phyloP scores from a whole-genome alignment of 2,797 vertebrate genomes.

The Pelochelys cantorii region DNA sequence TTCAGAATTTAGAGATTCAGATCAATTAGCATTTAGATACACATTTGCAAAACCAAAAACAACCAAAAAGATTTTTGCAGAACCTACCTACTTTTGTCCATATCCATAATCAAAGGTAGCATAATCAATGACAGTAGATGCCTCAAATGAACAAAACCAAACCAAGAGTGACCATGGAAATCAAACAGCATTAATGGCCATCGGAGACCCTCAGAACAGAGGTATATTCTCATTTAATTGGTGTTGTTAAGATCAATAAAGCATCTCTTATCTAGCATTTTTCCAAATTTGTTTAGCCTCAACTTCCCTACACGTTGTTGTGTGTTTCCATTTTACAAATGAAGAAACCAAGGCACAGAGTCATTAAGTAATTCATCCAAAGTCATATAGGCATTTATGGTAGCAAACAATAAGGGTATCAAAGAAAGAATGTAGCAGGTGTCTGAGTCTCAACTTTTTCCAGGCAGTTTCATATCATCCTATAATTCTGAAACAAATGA shows the following conservation, averaged over 20 bases:
- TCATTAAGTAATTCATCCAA: not conserved
- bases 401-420: not conserved
- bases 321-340: not conserved
- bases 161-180: slow-evolving; percentile 23
- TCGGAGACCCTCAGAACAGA: slow-evolving; percentile 32
- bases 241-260: slow-evolving; percentile 13
- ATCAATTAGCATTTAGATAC: not conserved
- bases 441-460: not conserved
- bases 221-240: slow-evolving; percentile 34
- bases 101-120: not conserved
- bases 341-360: not conserved
- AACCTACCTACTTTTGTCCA: not conserved
- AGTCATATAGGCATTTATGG: not conserved
- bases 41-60: slow-evolving; percentile 12
- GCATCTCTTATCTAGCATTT: not conserved
- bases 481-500: not conserved
- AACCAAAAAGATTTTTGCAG: not conserved
- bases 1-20: not conserved
- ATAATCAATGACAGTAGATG: not conserved
- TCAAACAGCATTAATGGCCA: slow-evolving; percentile 53
- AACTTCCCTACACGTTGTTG: not conserved
- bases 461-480: rapidly evolving
- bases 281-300: slow-evolving; percentile 26
- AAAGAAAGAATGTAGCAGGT: rapidly evolving
- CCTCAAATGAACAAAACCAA: not conserved